Conservation (phyloP, 2,113 vertebrate species). For the Diadophis punctatus region DNA sequence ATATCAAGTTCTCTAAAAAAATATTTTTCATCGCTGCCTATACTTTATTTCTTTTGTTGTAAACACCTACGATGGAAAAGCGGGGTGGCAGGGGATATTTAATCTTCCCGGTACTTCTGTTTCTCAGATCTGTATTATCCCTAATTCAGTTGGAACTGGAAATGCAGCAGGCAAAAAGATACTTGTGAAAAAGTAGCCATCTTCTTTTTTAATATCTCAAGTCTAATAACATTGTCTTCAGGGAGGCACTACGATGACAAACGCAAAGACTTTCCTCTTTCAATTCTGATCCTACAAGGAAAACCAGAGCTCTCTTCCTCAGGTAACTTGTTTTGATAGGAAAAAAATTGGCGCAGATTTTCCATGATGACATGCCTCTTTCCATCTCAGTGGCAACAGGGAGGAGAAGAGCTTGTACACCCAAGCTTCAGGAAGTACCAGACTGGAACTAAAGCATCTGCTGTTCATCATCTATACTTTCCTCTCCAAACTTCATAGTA, state of each 20-base stretch:
- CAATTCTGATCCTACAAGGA: neutral
- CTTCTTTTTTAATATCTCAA: neutral
- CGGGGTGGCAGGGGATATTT: neutral
- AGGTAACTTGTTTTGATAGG: neutral
- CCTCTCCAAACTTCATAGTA: neutral
- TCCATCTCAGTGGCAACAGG: neutral
- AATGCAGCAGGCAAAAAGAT: neutral
- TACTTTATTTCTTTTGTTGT: neutral
- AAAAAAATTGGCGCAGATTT: neutral
- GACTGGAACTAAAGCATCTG: neutral
- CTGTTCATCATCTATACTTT: neutral
- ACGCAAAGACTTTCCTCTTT: neutral
- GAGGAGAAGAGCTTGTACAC: neutral
- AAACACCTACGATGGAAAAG: neutral
- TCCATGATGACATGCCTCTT: neutral
- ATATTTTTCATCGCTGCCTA: neutral
- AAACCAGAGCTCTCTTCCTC: neutral
- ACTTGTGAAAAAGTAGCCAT: neutral
- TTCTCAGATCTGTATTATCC: neutral
- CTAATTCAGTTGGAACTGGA: neutral
- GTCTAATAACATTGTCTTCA: neutral
- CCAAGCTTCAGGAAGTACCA: neutral
- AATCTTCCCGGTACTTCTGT: neutral
- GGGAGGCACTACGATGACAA: neutral
- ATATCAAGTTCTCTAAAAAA: neutral